Evolutionary conservation across 2,888 invertebrate species (phyloP), one percentile per base, ranked within the genome.

Genomic region (Brachypalpus laphriformis): DNA sequence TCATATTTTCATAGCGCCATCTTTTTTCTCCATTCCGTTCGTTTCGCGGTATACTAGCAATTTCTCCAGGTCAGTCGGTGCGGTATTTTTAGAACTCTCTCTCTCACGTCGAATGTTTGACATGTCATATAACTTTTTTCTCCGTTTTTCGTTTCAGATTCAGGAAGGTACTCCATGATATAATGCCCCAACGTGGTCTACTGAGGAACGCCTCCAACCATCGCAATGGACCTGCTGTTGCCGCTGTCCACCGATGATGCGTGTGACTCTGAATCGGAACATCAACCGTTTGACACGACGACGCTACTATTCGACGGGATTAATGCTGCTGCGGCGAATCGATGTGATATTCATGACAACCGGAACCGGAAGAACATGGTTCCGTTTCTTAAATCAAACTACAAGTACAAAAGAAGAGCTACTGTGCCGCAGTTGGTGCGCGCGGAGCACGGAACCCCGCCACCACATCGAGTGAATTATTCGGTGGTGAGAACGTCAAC

Each of bases 361-460:
- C 49, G 85, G 71, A 80, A 76, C 75, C 85, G 75, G 47, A 85
- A 85, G 81, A 81, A 81, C 42, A 71, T 70, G 71, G 71, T 71
- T 47, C 85, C 89, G 89, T 91, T 92, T 89, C 88, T 90, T 74
- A 91, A 91, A 89, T 91, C 91, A 85, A 91, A 91, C 87, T 91
- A 91, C 89, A 91, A 91, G 88, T 91, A 92, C 89, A 91, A 91
- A 87, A 90, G 91, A 88, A 91, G 91, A 92, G 20, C 65, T n/a
- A n/a, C n/a, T 78, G 80, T 76, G 77, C 80, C 49, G 65, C 31
- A 47, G 34, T 14, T 63, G n/a, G n/a, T n/a, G 47, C 16, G 54
- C 34, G 9, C 25, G 72, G 31, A 5, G 87, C 87, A 87, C 86
- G 78, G 54, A 34, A n/a, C 5, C 2, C 14, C 16, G 40, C 22